Conservation (phyloP, 1,140 invertebrate species). For the Diabrotica undecimpunctata region DNA sequence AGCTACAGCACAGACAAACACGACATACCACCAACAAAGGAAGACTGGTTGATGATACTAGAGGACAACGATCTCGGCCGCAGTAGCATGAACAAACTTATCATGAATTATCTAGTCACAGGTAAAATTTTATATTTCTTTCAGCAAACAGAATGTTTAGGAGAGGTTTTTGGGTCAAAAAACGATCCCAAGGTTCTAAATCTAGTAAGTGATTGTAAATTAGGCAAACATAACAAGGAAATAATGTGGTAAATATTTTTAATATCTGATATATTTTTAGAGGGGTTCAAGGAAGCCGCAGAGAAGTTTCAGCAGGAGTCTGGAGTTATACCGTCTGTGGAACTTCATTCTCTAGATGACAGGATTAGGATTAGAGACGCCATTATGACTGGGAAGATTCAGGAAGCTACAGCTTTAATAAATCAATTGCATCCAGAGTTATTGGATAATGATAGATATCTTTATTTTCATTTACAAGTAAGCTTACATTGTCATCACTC, state of each 20-base stretch:
- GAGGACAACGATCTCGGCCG: constrained; percentile 81
- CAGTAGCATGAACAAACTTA: constrained; percentile 91
- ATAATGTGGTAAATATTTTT: constrained; percentile 11
- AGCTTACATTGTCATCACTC: constrained; percentile 3
- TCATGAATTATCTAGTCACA: constrained; percentile 98
- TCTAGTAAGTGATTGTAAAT: too few relatives aligned
- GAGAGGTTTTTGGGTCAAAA: neutral
- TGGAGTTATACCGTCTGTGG: constrained; percentile 79
- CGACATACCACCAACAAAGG: constrained; percentile 45
- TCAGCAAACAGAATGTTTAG: constrained; percentile 6
- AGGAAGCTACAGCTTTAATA: constrained; percentile 89
- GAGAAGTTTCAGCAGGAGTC: constrained; percentile 96
- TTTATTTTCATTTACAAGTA: constrained; percentile 94
- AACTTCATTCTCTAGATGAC: constrained; percentile 87
- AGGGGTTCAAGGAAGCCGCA: constrained; percentile 96
- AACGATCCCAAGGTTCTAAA: too few relatives aligned
- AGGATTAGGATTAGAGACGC: constrained; percentile 92
- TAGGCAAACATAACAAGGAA: constrained; percentile 19
- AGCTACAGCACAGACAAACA: constrained; percentile 46
- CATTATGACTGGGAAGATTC: constrained; percentile 88
- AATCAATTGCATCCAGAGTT: constrained; percentile 94
- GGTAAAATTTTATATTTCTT: constrained; percentile 56
- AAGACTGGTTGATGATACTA: constrained; percentile 68
- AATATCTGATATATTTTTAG: constrained; percentile 52
- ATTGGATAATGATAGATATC: constrained; percentile 89